Evolutionary conservation across 2,113 vertebrate genomes (phyloP), one percentile per base, ranked within the genome.

Genomic region (Falco punctatus): DNA sequence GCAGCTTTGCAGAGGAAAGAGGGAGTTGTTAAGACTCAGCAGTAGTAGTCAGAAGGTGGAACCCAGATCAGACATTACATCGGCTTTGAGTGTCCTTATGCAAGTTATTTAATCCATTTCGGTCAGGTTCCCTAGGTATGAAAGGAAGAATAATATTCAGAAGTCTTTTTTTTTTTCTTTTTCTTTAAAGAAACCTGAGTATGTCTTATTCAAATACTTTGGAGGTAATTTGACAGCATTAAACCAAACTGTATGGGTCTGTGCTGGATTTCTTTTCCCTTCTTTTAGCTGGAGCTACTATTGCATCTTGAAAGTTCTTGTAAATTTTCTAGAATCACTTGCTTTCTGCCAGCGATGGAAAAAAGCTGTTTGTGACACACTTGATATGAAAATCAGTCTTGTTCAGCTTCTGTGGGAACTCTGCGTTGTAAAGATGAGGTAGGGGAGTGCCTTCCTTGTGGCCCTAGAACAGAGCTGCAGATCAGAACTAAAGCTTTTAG

Each of bases 1-100:
- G 97, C 97, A 97, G 98, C 58, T 98, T 79, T 95, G 94, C 57
- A 77, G 87, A 77, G 92, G 74, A 61, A 70, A 82, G 73, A 94
- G 91, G 88, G 91, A 95, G 91, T 55, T 96, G 58, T 92, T 97
- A 94, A 90, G 38, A 23, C 74, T 92, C 86, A n/a, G 70, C 58
- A 72, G 83, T 58, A 82, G 73, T 10, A 92, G 48, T 88, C 49
- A 85, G 70, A 51, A 92, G 32, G 75, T 80, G 85, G 78, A 92
- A 70, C 62, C 22, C 66, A 57, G 19, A 90, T 81, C 40, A 94
- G 91, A 75, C 13, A 30, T 72, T 85, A n/a, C 24, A 14, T 4
- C 57, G 73, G 17, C 46, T 92, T 72, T 85, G 35, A 91, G 35
- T 82, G 27, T 77, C 84, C 94, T 87, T 35, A 27, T 91, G 86